These are phyloP conservation scores for Nematopogon swammerdamellus DNA, from an alignment of 2,888 invertebrate species.

Conservation along the genomic window DNA sequence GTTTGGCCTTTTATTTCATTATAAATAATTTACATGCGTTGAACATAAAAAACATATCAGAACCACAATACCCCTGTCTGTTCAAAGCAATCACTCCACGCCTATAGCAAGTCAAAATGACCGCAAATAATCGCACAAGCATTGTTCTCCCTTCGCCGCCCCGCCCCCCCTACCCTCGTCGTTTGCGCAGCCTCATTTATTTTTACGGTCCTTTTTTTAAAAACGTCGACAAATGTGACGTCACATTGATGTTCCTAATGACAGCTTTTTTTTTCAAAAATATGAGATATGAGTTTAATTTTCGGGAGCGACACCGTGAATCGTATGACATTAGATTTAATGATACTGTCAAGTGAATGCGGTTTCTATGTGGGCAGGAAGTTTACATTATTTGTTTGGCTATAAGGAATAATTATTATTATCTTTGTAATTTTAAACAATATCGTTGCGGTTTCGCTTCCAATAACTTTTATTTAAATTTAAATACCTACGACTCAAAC, in stretches of 20 bases:
- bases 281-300: neutral
- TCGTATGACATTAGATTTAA: constrained; percentile 49
- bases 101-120: constrained; percentile 30
- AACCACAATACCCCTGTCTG: too few relatives aligned
- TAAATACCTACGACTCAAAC: too few relatives aligned
- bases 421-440: too few relatives aligned
- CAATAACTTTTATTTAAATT: too few relatives aligned
- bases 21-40: too few relatives aligned
- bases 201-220: constrained; percentile 46
- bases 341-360: constrained; percentile 19
- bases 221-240: constrained; percentile 25
- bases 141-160: constrained; percentile 30
- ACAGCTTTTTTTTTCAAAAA: neutral
- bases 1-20: too few relatives aligned
- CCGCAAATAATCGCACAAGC: constrained; percentile 51
- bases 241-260: neutral
- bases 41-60: too few relatives aligned
- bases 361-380: neutral
- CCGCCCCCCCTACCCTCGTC: constrained; percentile 28
- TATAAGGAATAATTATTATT: too few relatives aligned
- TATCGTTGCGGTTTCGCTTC: too few relatives aligned
- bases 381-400: too few relatives aligned
- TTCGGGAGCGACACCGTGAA: constrained; percentile 8
- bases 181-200: constrained; percentile 48
- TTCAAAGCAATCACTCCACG: too few relatives aligned